Conservation (phyloP, 2,797 vertebrate species). For the Catostomus latipinnis region DNA sequence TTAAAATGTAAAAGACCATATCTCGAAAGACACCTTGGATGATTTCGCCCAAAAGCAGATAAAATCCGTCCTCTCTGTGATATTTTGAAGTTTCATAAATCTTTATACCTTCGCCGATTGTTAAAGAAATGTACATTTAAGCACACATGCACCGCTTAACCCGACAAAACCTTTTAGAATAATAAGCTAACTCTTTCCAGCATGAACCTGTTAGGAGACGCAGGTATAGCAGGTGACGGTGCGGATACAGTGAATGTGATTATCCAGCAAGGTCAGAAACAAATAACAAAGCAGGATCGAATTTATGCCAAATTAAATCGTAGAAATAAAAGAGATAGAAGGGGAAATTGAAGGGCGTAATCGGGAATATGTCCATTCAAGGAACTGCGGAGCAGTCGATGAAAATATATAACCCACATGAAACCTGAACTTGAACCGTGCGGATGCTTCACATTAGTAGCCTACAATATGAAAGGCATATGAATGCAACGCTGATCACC, state of each 20-base stretch:
- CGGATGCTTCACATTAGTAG: conserved; percentile 4
- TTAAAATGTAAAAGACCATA: conserved; percentile 47
- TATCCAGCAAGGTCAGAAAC: conserved; percentile 77
- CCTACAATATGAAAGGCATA: conserved; percentile 2
- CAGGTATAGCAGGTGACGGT: conserved; percentile 67
- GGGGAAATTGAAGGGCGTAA: conserved; percentile 52
- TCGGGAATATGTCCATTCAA: conserved; percentile 49
- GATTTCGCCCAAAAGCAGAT: conserved; percentile 68
- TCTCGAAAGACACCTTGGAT: conserved; percentile 67
- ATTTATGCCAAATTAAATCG: conserved; percentile 64
- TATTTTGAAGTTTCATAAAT: conserved; percentile 84
- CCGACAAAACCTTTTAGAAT: conserved; percentile 82
- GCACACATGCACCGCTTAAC: conserved; percentile 76
- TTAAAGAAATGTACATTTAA: conserved; percentile 82
- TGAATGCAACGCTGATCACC: not conserved
- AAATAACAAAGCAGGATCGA: conserved; percentile 62
- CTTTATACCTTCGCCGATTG: conserved; percentile 80
- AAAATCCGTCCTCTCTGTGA: conserved; percentile 76
- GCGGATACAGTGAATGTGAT: conserved; percentile 71
- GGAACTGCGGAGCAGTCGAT: conserved; percentile 13
- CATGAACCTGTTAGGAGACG: conserved; percentile 69
- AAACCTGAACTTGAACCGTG: conserved; percentile 52
- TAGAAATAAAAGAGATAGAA: conserved; percentile 58
- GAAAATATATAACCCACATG: conserved; percentile 24
- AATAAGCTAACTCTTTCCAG: conserved; percentile 81